Evolutionary conservation across 2,113 vertebrate genomes (phyloP).

Genomic region (Barbus barbus): DNA sequence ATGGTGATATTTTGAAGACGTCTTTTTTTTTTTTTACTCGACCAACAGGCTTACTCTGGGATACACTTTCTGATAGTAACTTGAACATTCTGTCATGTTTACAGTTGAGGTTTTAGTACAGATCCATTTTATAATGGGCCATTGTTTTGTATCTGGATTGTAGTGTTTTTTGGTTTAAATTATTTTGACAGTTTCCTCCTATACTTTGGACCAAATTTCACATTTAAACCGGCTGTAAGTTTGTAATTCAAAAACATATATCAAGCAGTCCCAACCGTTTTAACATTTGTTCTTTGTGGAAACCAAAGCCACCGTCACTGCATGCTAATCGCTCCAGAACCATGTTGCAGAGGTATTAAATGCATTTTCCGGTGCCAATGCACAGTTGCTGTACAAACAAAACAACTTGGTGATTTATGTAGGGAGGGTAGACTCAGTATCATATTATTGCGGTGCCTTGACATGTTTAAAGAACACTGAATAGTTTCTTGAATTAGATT

Average conservation of each 20-base stretch:
- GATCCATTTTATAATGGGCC: conserved; percentile 39
- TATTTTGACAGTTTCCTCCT: conserved; percentile 3
- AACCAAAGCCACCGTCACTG: conserved; percentile 58
- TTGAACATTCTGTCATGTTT: conserved; percentile 78
- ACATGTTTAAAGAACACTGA: conserved; percentile 50
- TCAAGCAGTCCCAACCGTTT: not conserved
- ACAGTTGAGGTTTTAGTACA: conserved; percentile 47
- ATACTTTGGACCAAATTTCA: conserved; percentile 50
- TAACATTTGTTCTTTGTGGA: conserved; percentile 36
- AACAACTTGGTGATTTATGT: not conserved
- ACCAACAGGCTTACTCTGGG: conserved; percentile 61
- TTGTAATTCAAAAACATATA: not conserved
- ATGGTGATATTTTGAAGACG: conserved; percentile 77
- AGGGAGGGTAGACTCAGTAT: conserved; percentile 36
- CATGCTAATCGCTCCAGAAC: conserved; percentile 33
- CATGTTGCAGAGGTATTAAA: not conserved
- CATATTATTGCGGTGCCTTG: conserved; percentile 64
- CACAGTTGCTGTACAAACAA: conserved; percentile 42
- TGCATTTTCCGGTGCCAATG: conserved; percentile 32
- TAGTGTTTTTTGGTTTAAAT: not conserved
- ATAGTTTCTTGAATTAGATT: conserved; percentile 37
- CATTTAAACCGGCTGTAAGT: conserved; percentile 32
- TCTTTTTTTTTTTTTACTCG: conserved; percentile 77
- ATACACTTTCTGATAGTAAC: conserved; percentile 65
- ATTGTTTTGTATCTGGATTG: conserved; percentile 42